Evolutionary conservation across 2,113 vertebrate species (phyloP).

Genomic region (Sorex fumeus): DNA sequence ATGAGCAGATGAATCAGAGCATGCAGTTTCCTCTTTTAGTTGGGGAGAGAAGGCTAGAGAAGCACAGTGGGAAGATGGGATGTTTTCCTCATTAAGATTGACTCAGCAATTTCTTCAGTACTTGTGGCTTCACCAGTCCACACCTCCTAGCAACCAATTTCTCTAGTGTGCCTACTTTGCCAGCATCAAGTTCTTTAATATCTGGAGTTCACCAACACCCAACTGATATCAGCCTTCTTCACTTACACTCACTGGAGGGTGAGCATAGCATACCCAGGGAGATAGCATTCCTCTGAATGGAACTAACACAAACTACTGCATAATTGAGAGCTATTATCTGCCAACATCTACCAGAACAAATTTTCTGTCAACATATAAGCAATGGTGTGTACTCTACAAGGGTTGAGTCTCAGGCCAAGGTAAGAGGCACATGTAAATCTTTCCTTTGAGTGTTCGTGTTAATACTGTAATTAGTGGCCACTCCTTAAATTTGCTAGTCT

Average conservation of each 20-base stretch:
- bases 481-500: not conserved
- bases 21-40: not conserved
- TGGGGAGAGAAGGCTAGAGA: accelerated
- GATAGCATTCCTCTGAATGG: not conserved
- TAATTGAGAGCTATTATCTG: not conserved
- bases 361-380: not conserved
- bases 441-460: not conserved
- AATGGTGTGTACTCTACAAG: not conserved
- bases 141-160: no score
- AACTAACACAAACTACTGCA: accelerated
- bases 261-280: not conserved
- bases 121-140: not conserved
- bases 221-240: not conserved
- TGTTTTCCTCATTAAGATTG: not conserved
- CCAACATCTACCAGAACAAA: accelerated
- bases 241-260: no score
- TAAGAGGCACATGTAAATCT: not conserved
- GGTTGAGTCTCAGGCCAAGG: not conserved
- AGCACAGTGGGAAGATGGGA: accelerated
- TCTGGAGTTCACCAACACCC: no score
- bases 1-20: not conserved
- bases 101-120: accelerated
- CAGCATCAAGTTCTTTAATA: no score
- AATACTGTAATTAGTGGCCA: not conserved
- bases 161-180: no score